Conservation (phyloP, 2,113 vertebrate species). For the Gymnarchus niloticus region DNA sequence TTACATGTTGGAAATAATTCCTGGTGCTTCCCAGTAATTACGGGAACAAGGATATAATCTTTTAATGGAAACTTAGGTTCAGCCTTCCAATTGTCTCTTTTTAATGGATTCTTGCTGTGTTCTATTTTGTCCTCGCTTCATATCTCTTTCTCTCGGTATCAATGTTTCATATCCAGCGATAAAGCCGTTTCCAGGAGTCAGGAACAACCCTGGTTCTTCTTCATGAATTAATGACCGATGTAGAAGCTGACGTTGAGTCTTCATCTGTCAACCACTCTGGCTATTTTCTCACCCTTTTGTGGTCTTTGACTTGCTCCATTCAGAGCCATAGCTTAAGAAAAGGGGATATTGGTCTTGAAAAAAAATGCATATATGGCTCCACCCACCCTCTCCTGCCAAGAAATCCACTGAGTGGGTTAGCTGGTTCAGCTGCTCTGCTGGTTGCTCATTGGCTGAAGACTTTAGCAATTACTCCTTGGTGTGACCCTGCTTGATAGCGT, state of each 20-base stretch:
- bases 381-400: neutral
- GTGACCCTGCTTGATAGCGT: neutral
- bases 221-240: neutral
- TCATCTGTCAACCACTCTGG: neutral
- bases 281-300: neutral
- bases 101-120: conserved; percentile 9
- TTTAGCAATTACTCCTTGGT: neutral
- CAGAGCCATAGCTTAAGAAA: neutral
- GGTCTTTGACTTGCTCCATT: neutral
- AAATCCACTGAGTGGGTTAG: neutral
- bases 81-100: neutral
- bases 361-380: neutral
- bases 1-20: conserved; percentile 19
- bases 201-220: neutral
- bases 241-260: neutral
- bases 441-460: neutral
- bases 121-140: neutral
- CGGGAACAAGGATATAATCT: conserved; percentile 17
- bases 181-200: neutral
- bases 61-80: conserved; percentile 13
- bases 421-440: neutral
- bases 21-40: conserved; percentile 13
- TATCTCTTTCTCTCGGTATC: neutral
- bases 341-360: neutral
- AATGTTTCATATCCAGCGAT: neutral